Evolutionary conservation across 1,140 invertebrate species (phyloP), one percentile per base, ranked within the genome.

Genomic region (Pogonognathellus flavescens): DNA sequence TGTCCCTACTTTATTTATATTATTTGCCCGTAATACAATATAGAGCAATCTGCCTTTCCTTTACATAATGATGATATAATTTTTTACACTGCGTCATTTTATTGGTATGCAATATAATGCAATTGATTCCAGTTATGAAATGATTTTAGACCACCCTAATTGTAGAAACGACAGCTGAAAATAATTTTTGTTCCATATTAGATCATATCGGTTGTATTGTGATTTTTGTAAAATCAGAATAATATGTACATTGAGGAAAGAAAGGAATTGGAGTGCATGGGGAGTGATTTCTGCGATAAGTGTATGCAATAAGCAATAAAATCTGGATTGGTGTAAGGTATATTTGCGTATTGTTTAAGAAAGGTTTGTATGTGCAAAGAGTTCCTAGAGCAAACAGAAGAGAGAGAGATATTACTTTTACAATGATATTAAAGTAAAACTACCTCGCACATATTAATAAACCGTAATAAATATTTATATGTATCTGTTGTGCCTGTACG

Each of bases 201-300:
- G n/a, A n/a, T n/a, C n/a, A n/a, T n/a, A n/a, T n/a, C n/a, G n/a
- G n/a, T n/a, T n/a, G n/a, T n/a, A n/a, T n/a, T n/a, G n/a, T n/a
- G n/a, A n/a, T n/a, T n/a, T 41, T 41, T 41, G 31, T 41, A 6
- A 6, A 41, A 41, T 41, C 2, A 41, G 31, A 41, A 41, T 1
- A 3, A 6, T 41, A 41, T 2, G 4, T 1, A 31, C 10, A 31
- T 13, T 25, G 25, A 70, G 16, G 22, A 5, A 41, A 10, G 10
- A 6, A 25, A 70, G 66, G 11, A 41, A 22, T 14, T 31, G 31
- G 25, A 70, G 22, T 22, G 25, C 66, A 25, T 70, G 18, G 66
- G 25, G 66, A 70, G 25, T 41, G 31, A 70, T 70, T 70, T 70
- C 66, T 22, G 66, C 31, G 66, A 70, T 70, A 70, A 31, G 66